These are phyloP conservation scores for Opisthograptis luteolata DNA, from an alignment of 2,888 invertebrate genomes.

Conservation along the genomic window DNA sequence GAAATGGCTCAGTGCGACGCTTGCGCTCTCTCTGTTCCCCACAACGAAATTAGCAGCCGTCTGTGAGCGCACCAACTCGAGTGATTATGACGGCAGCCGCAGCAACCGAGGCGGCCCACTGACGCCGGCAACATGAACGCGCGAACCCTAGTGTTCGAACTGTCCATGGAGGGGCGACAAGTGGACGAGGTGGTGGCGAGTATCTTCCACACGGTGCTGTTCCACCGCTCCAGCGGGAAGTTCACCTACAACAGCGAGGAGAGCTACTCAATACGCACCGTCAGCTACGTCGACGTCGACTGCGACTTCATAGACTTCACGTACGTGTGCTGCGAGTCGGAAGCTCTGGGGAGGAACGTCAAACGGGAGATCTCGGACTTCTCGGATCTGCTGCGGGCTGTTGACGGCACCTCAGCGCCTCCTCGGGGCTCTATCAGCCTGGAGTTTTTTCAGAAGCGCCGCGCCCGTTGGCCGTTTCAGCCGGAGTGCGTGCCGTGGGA, in stretches of 20 bases:
- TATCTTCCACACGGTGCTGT: slow-evolving; percentile 96
- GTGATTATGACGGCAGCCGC: slow-evolving; percentile 65
- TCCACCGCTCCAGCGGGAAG: slow-evolving; percentile 95
- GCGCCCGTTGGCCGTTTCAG: slow-evolving; percentile 94
- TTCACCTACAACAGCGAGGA: slow-evolving; percentile 97
- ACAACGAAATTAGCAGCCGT: slow-evolving; percentile 36
- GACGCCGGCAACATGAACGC: slow-evolving; percentile 89
- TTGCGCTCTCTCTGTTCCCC: slow-evolving; percentile 39
- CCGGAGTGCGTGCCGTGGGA: slow-evolving; percentile 99
- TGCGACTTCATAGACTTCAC: slow-evolving; percentile 99
- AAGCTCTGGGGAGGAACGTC: slow-evolving; percentile 88
- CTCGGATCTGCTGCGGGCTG: slow-evolving; percentile 90
- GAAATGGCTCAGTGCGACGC: slow-evolving; percentile 62
- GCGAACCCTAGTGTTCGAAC: slow-evolving; percentile 90
- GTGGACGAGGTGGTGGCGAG: slow-evolving; percentile 96
- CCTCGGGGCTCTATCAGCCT: slow-evolving; percentile 94
- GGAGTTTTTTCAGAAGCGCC: slow-evolving; percentile 97
- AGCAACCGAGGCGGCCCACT: slow-evolving; percentile 57
- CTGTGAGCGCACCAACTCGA: slow-evolving; percentile 46
- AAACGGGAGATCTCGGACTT: slow-evolving; percentile 91
- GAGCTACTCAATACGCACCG: slow-evolving; percentile 97
- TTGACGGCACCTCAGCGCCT: slow-evolving; percentile 83
- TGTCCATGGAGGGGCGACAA: slow-evolving; percentile 95
- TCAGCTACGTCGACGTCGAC: slow-evolving; percentile 98
- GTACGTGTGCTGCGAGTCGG: slow-evolving; percentile 96